Base-by-base conservation (phyloP, 2,113 vertebrate genomes). In the Aegypius monachus region DNA sequence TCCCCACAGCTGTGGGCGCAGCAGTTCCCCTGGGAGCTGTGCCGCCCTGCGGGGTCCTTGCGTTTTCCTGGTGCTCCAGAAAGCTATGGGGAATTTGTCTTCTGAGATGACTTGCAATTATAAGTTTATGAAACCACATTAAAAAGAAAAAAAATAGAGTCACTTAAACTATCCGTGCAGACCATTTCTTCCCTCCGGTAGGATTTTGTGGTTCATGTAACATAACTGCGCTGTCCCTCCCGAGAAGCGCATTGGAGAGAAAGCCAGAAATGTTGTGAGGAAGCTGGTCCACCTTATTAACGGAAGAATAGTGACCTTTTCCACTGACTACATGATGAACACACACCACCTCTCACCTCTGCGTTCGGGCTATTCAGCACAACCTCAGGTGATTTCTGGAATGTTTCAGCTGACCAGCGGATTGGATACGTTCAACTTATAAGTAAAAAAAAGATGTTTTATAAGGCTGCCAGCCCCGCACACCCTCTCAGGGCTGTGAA, bases 171-270 rank as follows among this genome's bases (percentile, higher is more conserved):
- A 36, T 16, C 13, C 12, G 3, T 8, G 6, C 66, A 75, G 62
- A 43, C 0, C 1, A 23, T 56, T 79, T 78, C 67, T 70, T 40
- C 12, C 34, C 32, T 78, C 32, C 0, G 0, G 55, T 6, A 77
- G 71, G 63, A 74, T 40, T 83, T 81, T 56, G 40, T 5, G 7
- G 40, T 21, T 80, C 34, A 6, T 3, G 47, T 59, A 45, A 23
- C 21, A 3, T 18, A 74, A 38, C 42, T 50, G 61, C 3, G 1
- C 20, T 23, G 22, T 55, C n/a, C 56, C 43, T 59, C 29, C 71
- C 2, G 6, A 75, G 78, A 79, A 40, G 6, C 0, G 0, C 0
- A 0, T 5, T n/a, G 68, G 47, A 72, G 16, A 85, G 38, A 82
- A 72, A 82, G 43, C 10, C 73, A 80, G 40, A 77, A 29, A 9